phyloP scores from a whole-genome alignment of 2,888 invertebrate species.

The Epinotia demarniana region DNA sequence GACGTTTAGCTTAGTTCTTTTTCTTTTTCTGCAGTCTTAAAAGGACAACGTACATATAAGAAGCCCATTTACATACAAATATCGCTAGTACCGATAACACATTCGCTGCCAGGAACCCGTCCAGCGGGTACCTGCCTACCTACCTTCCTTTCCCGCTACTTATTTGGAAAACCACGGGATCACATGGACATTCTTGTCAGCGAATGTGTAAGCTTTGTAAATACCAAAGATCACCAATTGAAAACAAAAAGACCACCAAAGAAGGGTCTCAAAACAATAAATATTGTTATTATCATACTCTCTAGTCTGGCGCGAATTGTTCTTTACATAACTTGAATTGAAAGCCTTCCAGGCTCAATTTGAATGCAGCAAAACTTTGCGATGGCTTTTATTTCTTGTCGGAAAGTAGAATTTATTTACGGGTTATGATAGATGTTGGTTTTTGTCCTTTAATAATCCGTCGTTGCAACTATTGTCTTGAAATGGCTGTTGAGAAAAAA shows the following conservation, averaged over 20 bases:
- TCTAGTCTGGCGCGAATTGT: conserved; percentile 65
- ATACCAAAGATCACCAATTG: conserved; percentile 20
- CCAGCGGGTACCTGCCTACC: too few relatives aligned
- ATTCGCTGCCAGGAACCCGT: too few relatives aligned
- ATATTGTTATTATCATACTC: conserved; percentile 59
- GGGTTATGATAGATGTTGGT: conserved; percentile 67
- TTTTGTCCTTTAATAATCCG: conserved; percentile 50
- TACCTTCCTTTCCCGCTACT: too few relatives aligned
- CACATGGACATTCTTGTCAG: too few relatives aligned
- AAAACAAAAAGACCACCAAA: conserved; percentile 18
- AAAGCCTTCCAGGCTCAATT: conserved; percentile 76
- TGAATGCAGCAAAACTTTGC: conserved; percentile 78
- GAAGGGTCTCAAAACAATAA: conserved; percentile 51
- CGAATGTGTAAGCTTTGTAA: background rate
- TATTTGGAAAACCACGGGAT: too few relatives aligned
- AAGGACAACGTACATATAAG: too few relatives aligned
- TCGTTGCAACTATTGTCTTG: background rate
- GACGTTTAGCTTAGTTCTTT: too few relatives aligned
- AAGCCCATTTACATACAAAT: too few relatives aligned
- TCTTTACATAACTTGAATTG: conserved; percentile 76
- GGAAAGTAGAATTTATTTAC: conserved; percentile 76
- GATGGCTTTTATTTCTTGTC: conserved; percentile 76
- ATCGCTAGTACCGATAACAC: too few relatives aligned
- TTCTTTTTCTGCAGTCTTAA: too few relatives aligned
- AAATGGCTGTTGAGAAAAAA: background rate